phyloP scores from a whole-genome alignment of 2,888 invertebrate species.

The Hololepta plana region DNA sequence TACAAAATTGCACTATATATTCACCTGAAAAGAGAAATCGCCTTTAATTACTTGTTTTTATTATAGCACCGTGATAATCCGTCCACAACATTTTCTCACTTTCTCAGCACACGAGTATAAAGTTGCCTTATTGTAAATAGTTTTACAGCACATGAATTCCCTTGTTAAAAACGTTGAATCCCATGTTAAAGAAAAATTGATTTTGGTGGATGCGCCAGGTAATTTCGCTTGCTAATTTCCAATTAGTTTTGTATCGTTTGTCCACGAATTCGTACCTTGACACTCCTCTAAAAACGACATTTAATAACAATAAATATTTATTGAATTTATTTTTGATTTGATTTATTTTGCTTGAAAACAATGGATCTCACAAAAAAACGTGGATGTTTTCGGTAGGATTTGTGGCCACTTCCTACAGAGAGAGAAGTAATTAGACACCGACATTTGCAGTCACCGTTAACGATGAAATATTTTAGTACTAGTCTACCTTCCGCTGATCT shows the following conservation, averaged over 20 bases:
- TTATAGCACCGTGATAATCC: too few relatives aligned
- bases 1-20: slow-evolving; percentile 4
- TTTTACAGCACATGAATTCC: too few relatives aligned
- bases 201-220: too few relatives aligned
- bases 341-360: neutral
- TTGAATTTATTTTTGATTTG: neutral
- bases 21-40: neutral
- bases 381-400: slow-evolving; percentile 26
- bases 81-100: too few relatives aligned
- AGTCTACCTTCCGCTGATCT: slow-evolving; percentile 34
- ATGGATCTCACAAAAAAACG: neutral
- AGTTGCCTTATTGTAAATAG: too few relatives aligned
- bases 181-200: too few relatives aligned
- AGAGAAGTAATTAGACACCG: slow-evolving; percentile 48
- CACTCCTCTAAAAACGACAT: too few relatives aligned
- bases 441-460: slow-evolving; percentile 46
- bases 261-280: too few relatives aligned
- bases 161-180: too few relatives aligned
- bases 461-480: slow-evolving; percentile 33
- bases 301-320: too few relatives aligned
- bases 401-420: slow-evolving; percentile 42
- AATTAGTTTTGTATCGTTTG: too few relatives aligned
- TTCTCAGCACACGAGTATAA: neutral
- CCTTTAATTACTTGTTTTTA: neutral
- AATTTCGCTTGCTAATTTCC: too few relatives aligned